Conservation (phyloP, 2,797 vertebrate genomes). For the Tenualosa ilisha region DNA sequence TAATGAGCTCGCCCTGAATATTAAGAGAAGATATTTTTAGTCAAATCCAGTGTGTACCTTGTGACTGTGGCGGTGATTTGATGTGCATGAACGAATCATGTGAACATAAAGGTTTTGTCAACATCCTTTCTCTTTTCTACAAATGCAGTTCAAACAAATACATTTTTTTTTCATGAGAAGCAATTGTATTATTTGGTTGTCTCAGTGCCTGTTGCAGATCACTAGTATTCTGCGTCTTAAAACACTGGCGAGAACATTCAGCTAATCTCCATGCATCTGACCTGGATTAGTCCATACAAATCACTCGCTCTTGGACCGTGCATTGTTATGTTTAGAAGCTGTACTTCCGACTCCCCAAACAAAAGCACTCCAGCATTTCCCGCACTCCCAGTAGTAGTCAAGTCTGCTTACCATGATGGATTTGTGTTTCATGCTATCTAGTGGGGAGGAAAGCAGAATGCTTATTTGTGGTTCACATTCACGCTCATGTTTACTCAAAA, state of each 20-base stretch:
- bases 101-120: slow-evolving; percentile 50
- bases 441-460: neutral
- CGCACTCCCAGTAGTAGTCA: neutral
- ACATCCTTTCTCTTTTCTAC: slow-evolving; percentile 47
- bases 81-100: slow-evolving; percentile 51
- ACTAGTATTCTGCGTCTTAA: slow-evolving; percentile 33
- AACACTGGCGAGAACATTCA: slow-evolving; percentile 44
- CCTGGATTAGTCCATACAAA: slow-evolving; percentile 63
- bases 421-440: neutral
- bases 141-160: slow-evolving; percentile 42
- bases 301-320: slow-evolving; percentile 50
- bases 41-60: slow-evolving; percentile 50
- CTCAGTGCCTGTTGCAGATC: neutral
- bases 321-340: slow-evolving; percentile 48
- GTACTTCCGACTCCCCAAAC: neutral
- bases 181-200: neutral
- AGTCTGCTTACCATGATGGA: slow-evolving; percentile 13
- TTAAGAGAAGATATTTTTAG: slow-evolving; percentile 46
- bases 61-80: slow-evolving; percentile 45
- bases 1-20: slow-evolving; percentile 36
- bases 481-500: neutral
- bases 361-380: slow-evolving; percentile 19
- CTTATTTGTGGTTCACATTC: neutral
- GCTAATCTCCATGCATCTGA: slow-evolving; percentile 46
- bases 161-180: neutral